These are phyloP conservation scores for Mirza zaza DNA, from an alignment of 2,113 vertebrate genomes.

Conservation along the genomic window DNA sequence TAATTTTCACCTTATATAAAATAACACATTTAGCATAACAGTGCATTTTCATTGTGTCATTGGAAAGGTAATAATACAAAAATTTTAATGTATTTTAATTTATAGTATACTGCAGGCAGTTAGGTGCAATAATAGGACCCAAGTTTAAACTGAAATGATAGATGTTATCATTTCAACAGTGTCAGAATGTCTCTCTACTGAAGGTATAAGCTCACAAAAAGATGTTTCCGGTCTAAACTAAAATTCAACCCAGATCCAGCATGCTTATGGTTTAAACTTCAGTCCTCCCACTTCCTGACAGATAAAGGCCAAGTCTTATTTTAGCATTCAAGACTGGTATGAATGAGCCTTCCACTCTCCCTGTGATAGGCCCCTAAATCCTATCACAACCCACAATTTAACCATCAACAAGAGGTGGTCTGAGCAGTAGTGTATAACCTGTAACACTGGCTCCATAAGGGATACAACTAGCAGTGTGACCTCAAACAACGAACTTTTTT, in stretches of 20 bases:
- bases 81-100: not conserved
- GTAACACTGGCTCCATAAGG: accelerated
- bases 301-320: not conserved
- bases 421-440: not conserved
- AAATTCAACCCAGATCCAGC: not conserved
- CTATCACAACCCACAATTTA: not conserved
- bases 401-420: not conserved
- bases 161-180: not conserved
- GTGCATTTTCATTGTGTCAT: not conserved
- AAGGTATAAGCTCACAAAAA: not conserved
- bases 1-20: not conserved
- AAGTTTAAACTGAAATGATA: not conserved
- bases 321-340: not conserved
- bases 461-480: not conserved
- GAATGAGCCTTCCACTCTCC: not conserved
- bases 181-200: not conserved
- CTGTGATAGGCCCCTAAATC: not conserved
- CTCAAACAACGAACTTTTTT: not conserved
- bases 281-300: not conserved
- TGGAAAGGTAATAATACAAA: not conserved
- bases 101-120: not conserved
- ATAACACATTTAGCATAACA: not conserved
- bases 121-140: not conserved
- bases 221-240: not conserved
- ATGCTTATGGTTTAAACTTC: not conserved